Conservation (phyloP, 2,113 vertebrate genomes). For the Vidua macroura region DNA sequence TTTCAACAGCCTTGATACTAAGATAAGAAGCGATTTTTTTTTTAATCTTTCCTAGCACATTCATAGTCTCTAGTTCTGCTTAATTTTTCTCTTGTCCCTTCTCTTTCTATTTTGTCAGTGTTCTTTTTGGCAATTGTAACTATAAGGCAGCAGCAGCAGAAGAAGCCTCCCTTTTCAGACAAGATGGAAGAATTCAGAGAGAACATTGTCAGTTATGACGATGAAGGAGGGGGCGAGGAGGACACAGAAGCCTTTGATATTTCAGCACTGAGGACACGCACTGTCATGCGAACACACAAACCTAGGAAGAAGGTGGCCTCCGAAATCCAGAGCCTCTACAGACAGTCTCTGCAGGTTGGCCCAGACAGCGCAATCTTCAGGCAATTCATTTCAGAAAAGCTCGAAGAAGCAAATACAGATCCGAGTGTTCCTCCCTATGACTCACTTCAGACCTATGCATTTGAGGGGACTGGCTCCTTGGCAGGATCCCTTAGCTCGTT, state of each 20-base stretch:
- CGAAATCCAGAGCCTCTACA: slow-evolving; percentile 80
- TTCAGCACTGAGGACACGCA: slow-evolving; percentile 72
- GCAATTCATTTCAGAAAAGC: slow-evolving; percentile 87
- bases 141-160: slow-evolving; percentile 74
- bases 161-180: slow-evolving; percentile 66
- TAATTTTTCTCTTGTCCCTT: neutral
- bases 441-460: slow-evolving; percentile 82
- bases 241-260: slow-evolving; percentile 75
- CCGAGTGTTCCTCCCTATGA: slow-evolving; percentile 82
- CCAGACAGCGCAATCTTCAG: slow-evolving; percentile 85
- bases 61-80: neutral
- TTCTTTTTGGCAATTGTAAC: slow-evolving; percentile 77
- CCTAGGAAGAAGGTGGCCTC: slow-evolving; percentile 62
- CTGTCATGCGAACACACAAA: slow-evolving; percentile 55
- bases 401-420: slow-evolving; percentile 85
- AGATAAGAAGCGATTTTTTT: neutral
- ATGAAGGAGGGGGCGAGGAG: slow-evolving; percentile 71
- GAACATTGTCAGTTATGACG: slow-evolving; percentile 83
- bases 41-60: neutral
- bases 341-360: slow-evolving; percentile 85
- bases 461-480: slow-evolving; percentile 85
- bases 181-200: slow-evolving; percentile 77
- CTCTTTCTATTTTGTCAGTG: slow-evolving; percentile 56
- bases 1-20: neutral
- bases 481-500: slow-evolving; percentile 90